Percentiles rank a stretch among this genome's conserved stretches.
phyloP scores from a whole-genome alignment of 2,797 vertebrate species.

The Xenentodon cancila region DNA sequence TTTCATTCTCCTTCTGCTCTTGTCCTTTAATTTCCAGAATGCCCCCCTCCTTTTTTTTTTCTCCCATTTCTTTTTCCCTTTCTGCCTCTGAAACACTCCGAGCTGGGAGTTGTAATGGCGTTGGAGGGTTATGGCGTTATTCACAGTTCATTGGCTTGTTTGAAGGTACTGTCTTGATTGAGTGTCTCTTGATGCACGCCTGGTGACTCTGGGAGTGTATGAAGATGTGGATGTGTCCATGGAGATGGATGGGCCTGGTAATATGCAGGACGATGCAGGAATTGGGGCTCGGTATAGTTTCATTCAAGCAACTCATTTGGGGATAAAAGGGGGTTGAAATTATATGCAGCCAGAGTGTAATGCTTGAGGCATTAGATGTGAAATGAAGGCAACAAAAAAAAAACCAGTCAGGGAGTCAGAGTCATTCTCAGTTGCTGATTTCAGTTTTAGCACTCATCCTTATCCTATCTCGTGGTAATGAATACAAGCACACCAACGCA shows the following conservation, averaged over 20 bases:
- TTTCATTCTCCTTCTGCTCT: conserved; percentile 30
- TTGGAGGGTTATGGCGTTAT: conserved; percentile 80
- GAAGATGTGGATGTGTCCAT: conserved; percentile 73
- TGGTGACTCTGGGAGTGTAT: conserved; percentile 74
- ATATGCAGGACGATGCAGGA: conserved; percentile 68
- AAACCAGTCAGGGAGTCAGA: conserved; percentile 59
- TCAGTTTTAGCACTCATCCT: conserved; percentile 44
- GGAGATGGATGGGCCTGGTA: conserved; percentile 70
- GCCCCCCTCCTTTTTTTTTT: conserved; percentile 14
- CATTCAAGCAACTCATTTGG: conserved; percentile 51
- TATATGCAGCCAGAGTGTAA: conserved; percentile 46
- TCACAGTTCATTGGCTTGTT: conserved; percentile 84
- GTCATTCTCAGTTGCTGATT: conserved; percentile 70
- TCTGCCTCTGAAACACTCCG: conserved; percentile 54
- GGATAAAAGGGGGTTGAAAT: conserved; percentile 62
- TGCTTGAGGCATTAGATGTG: conserved; percentile 55
- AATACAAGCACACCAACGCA: conserved; percentile 65
- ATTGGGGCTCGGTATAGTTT: conserved; percentile 33
- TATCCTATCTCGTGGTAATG: conserved; percentile 48
- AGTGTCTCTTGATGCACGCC: conserved; percentile 69
- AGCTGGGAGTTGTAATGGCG: conserved; percentile 76
- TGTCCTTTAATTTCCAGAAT: conserved; percentile 39
- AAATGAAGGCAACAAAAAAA: conserved; percentile 64
- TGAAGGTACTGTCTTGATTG: conserved; percentile 83
- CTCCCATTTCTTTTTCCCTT: conserved; percentile 25